Base-by-base conservation (phyloP, 2,888 invertebrate genomes). In the Stenoptilia bipunctidactyla region DNA sequence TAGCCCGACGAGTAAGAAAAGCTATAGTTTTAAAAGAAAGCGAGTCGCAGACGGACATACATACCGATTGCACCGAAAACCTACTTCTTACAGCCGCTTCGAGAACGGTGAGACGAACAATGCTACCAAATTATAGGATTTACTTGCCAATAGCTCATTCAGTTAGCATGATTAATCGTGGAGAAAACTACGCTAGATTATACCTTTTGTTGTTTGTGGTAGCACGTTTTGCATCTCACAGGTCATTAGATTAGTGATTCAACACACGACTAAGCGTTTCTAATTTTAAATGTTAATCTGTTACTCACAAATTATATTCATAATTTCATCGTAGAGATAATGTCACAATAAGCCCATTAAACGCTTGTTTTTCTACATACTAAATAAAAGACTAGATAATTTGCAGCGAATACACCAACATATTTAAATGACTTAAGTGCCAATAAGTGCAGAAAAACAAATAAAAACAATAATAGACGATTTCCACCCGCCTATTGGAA, bases 81-180 rank as follows among this genome's bases (percentile, higher is more conserved):
- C 79, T 71, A 76, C 68, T 76, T 79, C 61, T 55, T 67, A n/a
- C n/a, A n/a, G 56, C 52, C 49, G 56, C 59, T 59, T 48, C 51
- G 49, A 66, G 64, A 56, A 56, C 47, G 55, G 13, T 9, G 34
- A 34, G 34, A 34, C 13, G 66, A 72, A 76, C 75, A 74, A 75
- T 71, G 61, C 67, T 54, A 52, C 56, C 52, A 74, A 69, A 80
- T 80, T 77, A 80, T 75, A 79, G 79, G 67, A 71, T 65, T 79
- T 74, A 76, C 38, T 52, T 57, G 50, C 52, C 56, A 49, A 56
- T 63, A 72, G 61, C 66, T 74, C 70, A 70, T 74, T 70, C 68
- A 65, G 69, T 68, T 61, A 67, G 69, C 68, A 71, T 75, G 76
- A 76, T 79, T 76, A 76, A 79, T 75, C 67, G 70, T 53, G 56